These are phyloP conservation scores for Remorina albescens DNA, from an alignment of 2,797 vertebrate species.

Conservation along the genomic window DNA sequence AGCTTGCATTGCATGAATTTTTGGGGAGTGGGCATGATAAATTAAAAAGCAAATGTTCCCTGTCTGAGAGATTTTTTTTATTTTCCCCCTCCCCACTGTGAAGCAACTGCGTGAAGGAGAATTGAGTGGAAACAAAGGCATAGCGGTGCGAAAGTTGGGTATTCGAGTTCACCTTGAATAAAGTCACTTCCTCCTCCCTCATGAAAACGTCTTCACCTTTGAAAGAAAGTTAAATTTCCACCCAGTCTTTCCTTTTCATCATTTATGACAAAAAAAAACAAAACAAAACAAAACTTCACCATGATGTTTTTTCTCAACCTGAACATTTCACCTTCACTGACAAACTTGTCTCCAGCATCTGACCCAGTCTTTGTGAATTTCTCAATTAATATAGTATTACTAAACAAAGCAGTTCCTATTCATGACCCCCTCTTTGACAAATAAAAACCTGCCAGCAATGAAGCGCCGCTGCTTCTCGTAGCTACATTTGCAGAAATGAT, in stretches of 20 bases:
- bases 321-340: neutral
- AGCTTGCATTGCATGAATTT: neutral
- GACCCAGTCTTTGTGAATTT: neutral
- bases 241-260: neutral
- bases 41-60: conserved; percentile 7
- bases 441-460: too few relatives aligned
- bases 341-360: neutral
- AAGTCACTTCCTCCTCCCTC: neutral
- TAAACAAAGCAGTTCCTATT: neutral
- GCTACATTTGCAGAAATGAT: neutral
- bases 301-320: neutral
- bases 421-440: too few relatives aligned
- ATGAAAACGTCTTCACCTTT: neutral
- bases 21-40: neutral
- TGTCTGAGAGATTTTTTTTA: neutral
- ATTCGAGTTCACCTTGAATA: neutral
- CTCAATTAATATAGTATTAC: neutral
- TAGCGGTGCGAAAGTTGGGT: neutral
- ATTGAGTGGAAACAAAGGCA: neutral
- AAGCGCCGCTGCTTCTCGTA: neutral
- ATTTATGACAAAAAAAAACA: neutral
- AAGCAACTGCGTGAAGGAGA: neutral
- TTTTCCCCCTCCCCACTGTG: neutral
- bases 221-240: neutral
- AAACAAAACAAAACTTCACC: too few relatives aligned